Base-by-base conservation (phyloP, 2,888 invertebrate genomes). In the Meloe dianella region DNA sequence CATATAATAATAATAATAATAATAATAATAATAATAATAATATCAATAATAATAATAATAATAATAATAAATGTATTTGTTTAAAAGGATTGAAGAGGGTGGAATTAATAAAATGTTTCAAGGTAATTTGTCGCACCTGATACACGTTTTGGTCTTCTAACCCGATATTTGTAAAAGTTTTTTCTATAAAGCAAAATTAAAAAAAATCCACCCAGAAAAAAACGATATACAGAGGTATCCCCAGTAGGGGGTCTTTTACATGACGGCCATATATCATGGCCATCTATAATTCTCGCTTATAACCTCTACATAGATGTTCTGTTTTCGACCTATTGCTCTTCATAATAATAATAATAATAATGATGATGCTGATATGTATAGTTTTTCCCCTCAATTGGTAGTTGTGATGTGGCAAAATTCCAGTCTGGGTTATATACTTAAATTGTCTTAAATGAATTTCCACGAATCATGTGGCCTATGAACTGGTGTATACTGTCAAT, bases 371-470 rank as follows among this genome's bases (percentile, higher is more conserved):
- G 27, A 27, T 27, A 27, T 27, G 27, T 27, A 3, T 27, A 4
- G 27, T 27, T 27, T 27, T 27, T n/a, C n/a, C n/a, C 27, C 2
- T 3, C 27, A 27, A 27, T 27, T 27, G 2, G 35, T 35, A 14
- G 57, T 61, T 58, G 30, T 60, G 60, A 61, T 62, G 63, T 60
- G 65, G 54, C 70, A 27, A 74, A 70, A 78, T 78, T 76, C 78
- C 78, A 77, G 78, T 78, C 78, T 78, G 78, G 77, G 77, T 78
- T 78, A 69, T n/a, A n/a, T n/a, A n/a, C n/a, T n/a, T n/a, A n/a
- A n/a, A n/a, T n/a, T n/a, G n/a, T n/a, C n/a, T 57, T 27, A 61
- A 71, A 72, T 68, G 73, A 71, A 73, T 77, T 77, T 75, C 77
- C 76, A 72, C 76, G 75, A 75, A 75, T 74, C 76, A 77, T 77